Base-by-base conservation (phyloP, 2,888 invertebrate genomes). In the Brachylomia viminalis region DNA sequence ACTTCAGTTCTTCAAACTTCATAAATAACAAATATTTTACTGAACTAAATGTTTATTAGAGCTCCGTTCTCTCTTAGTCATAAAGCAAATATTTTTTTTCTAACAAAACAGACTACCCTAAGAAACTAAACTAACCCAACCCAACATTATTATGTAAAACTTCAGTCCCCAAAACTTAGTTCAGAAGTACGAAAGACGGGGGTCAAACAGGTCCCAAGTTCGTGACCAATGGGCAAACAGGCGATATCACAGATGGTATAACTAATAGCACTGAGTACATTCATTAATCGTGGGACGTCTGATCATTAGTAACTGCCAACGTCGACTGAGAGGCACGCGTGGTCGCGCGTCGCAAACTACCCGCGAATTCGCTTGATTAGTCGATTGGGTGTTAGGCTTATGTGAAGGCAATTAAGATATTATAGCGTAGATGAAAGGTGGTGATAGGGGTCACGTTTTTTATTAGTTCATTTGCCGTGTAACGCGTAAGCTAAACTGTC, bases 231-330 rank as follows among this genome's bases (percentile, higher is more conserved):
- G 62, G 49, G 33, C 67, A 76, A 76, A 76, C 83, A 86, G 54
- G 30, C 74, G 66, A 86, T 79, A 78, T 72, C 75, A 76, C 81
- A 86, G 67, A 79, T 82, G 82, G 85, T 71, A 56, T 75, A 75
- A 86, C 86, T 84, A 78, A 81, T 78, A 79, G 77, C 72, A 33
- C 58, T 68, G 66, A 73, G 70, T 79, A 59, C 72, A 74, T 84
- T 84, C 74, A 88, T 88, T 87, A 86, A 88, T 88, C 80, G 77
- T 66, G 56, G n/a, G 67, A 67, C 81, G 72, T 77, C 75, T 23
- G 77, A 84, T 86, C 87, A 89, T 88, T 88, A 86, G 86, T 88
- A 82, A 76, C 80, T 89, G 87, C 74, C 89, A 77, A 23, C 23
- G 56, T 20, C 69, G 79, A 82, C 70, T 86, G 79, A 84, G 72